Conservation (phyloP, 2,797 vertebrate genomes). For the Anguilla obscura region DNA sequence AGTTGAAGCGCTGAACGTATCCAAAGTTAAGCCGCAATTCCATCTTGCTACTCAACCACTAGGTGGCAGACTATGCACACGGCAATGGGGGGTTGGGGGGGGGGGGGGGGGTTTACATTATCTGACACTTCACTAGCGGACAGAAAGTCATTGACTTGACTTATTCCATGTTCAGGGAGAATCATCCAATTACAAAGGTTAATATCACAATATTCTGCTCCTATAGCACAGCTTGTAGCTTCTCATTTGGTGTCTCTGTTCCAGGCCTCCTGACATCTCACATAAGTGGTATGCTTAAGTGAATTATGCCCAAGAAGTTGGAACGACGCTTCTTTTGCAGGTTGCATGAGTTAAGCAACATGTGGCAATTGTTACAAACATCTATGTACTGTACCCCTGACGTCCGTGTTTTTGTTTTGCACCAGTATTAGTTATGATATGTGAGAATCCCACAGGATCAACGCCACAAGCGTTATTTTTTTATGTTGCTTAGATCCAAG, state of each 20-base stretch:
- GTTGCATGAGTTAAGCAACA: conserved; percentile 18
- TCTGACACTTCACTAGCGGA: background rate
- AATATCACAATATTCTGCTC: conserved; percentile 37
- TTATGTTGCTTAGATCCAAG: background rate
- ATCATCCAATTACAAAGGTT: conserved; percentile 17
- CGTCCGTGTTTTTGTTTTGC: conserved; percentile 8
- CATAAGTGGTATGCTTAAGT: background rate
- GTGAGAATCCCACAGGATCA: conserved; percentile 6
- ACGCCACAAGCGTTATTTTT: background rate
- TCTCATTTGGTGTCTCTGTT: conserved; percentile 46
- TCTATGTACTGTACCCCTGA: background rate
- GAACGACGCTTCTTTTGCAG: conserved; percentile 34
- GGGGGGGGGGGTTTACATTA: too few species aligned
- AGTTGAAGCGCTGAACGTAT: background rate
- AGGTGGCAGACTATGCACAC: conserved; percentile 47
- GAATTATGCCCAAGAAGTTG: conserved; percentile 59
- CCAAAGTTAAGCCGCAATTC: background rate
- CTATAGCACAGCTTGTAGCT: conserved; percentile 53
- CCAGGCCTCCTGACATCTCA: conserved; percentile 29
- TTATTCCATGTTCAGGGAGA: conserved; percentile 15
- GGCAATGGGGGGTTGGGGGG: background rate
- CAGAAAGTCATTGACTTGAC: background rate
- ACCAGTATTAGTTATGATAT: background rate
- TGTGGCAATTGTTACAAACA: conserved; percentile 20
- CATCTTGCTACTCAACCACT: conserved; percentile 31